Conservation (phyloP, 1,140 invertebrate genomes). For the Trypoxylus dichotomus region DNA sequence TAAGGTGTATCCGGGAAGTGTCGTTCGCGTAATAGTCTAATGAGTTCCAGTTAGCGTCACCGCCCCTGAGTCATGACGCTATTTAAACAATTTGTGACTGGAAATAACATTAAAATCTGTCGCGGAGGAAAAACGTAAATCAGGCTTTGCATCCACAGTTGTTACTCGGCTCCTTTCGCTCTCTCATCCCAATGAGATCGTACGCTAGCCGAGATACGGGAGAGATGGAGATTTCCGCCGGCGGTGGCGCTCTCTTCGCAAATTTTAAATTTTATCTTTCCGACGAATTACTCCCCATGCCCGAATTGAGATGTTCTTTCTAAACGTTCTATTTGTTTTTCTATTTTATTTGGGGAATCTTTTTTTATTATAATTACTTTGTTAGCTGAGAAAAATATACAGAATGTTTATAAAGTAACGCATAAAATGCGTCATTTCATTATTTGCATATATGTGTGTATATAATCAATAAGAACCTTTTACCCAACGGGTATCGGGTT, state of each 20-base stretch:
- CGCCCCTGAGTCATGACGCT: constrained; percentile 56
- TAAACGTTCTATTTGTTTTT: constrained; percentile 4
- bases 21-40: constrained; percentile 48
- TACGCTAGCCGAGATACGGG: neutral
- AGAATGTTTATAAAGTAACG: too few relatives aligned
- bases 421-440: too few relatives aligned
- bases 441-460: too few relatives aligned
- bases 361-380: neutral
- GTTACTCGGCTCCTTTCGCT: constrained; percentile 1
- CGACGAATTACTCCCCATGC: neutral
- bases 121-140: constrained; percentile 53
- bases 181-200: neutral
- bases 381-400: neutral
- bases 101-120: constrained; percentile 60
- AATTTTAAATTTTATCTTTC: constrained; percentile 32
- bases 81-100: constrained; percentile 60
- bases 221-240: constrained; percentile 13
- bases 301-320: neutral
- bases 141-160: constrained; percentile 53
- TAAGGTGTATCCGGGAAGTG: constrained; percentile 49
- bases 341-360: neutral
- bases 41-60: constrained; percentile 57
- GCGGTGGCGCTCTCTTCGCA: constrained; percentile 13
- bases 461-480: too few relatives aligned
- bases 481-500: too few relatives aligned